Percentiles rank a stretch among this genome's conserved stretches.
Conservation (phyloP, 1,140 invertebrate species). For the Achroia grisella region DNA sequence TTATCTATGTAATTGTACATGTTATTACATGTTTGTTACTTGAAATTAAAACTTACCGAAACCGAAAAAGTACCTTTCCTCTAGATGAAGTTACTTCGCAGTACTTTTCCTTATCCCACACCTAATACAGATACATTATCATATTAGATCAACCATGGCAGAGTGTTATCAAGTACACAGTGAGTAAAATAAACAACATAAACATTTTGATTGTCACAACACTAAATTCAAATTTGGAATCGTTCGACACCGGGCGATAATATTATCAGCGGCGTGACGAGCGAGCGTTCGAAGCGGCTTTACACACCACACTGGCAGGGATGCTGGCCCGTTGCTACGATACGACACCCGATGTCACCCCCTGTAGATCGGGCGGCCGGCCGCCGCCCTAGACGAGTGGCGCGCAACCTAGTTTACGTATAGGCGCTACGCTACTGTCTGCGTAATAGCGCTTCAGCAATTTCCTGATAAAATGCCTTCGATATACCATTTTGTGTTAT, state of each 20-base stretch:
- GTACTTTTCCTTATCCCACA: slow-evolving; percentile 20
- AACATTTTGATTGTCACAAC: slow-evolving; percentile 47
- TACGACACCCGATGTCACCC: slow-evolving; percentile 53
- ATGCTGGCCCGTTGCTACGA: slow-evolving; percentile 65
- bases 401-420: slow-evolving; percentile 63
- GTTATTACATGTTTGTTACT: background rate
- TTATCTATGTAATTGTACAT: no score
- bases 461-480: slow-evolving; percentile 50
- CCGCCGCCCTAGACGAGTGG: slow-evolving; percentile 59
- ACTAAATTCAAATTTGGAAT: slow-evolving; percentile 12
- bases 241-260: background rate
- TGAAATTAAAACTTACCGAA: background rate
- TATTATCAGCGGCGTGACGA: slow-evolving; percentile 17
- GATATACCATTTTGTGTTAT: slow-evolving; percentile 17
- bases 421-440: slow-evolving; percentile 42
- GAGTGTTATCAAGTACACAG: slow-evolving; percentile 60
- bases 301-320: slow-evolving; percentile 50
- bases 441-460: slow-evolving; percentile 55
- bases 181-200: slow-evolving; percentile 57
- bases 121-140: slow-evolving; percentile 13
- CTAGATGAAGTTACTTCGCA: background rate
- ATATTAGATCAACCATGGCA: slow-evolving; percentile 39
- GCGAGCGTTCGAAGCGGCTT: slow-evolving; percentile 26
- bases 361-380: slow-evolving; percentile 35
- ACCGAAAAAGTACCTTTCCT: slow-evolving; percentile 1